Conservation (phyloP, 2,113 vertebrate species). For the Thamnophis sirtalis region DNA sequence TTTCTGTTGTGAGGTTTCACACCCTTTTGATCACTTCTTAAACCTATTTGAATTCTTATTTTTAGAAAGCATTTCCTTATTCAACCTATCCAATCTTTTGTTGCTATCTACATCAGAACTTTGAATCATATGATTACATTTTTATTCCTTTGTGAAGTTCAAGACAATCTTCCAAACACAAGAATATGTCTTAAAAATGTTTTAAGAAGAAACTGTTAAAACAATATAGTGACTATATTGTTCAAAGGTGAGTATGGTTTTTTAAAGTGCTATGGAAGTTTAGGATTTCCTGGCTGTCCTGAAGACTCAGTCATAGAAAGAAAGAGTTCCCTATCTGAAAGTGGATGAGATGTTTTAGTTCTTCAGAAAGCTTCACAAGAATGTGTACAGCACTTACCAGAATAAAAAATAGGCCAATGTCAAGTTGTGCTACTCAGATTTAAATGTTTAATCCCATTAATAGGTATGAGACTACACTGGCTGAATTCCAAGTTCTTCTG, state of each 20-base stretch:
- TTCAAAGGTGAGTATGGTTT: neutral
- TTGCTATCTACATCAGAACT: neutral
- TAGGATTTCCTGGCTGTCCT: neutral
- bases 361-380: neutral
- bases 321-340: neutral
- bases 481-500: neutral
- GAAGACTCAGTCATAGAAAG: neutral
- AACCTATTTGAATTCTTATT: neutral
- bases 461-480: neutral
- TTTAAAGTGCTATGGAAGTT: neutral
- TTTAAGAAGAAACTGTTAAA: neutral
- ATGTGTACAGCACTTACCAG: neutral
- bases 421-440: neutral
- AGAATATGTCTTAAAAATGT: neutral
- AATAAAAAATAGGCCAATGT: neutral
- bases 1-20: slow-evolving; percentile 21
- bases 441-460: slow-evolving; percentile 5
- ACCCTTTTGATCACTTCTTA: slow-evolving; percentile 17
- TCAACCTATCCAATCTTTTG: neutral
- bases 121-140: neutral
- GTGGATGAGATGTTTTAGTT: neutral
- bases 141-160: neutral
- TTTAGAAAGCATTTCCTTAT: neutral
- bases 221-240: neutral
- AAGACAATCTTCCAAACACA: neutral